Conservation (phyloP, 2,113 vertebrate species). For the Nesogale talazaci region DNA sequence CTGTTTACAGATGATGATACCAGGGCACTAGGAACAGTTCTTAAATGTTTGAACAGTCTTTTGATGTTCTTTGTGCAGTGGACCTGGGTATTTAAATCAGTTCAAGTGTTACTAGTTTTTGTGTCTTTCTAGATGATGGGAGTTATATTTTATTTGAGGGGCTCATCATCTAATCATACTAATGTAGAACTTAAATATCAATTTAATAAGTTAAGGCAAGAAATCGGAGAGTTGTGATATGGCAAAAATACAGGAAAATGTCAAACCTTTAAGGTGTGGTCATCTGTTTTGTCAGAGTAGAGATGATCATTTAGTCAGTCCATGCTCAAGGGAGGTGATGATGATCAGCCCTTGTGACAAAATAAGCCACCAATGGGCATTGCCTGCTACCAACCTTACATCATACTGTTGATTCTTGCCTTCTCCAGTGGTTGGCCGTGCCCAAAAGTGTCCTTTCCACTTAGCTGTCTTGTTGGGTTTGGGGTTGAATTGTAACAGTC, state of each 20-base stretch:
- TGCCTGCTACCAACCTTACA: background rate
- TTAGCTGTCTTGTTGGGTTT: slow-evolving; percentile 15
- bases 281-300: slow-evolving; percentile 31
- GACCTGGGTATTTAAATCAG: background rate
- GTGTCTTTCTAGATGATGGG: slow-evolving; percentile 17
- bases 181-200: background rate
- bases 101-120: slow-evolving; percentile 38
- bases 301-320: background rate
- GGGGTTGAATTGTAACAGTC: background rate
- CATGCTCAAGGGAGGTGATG: background rate
- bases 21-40: slow-evolving; percentile 52
- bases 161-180: slow-evolving; percentile 31
- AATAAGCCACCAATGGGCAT: slow-evolving; percentile 16
- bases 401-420: background rate
- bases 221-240: slow-evolving; percentile 21
- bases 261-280: slow-evolving; percentile 36
- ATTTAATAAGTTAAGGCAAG: slow-evolving; percentile 22
- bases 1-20: slow-evolving; percentile 71
- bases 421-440: slow-evolving; percentile 7
- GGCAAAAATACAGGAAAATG: background rate
- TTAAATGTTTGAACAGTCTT: background rate
- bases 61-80: slow-evolving; percentile 35
- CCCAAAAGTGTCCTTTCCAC: background rate
- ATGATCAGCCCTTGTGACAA: slow-evolving; percentile 17
- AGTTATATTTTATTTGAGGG: background rate